A percentile compares a stretch with the other conserved stretches of the same genome.
Conservation (phyloP, 2,888 invertebrate genomes). For the Pseudococcus longispinus region DNA sequence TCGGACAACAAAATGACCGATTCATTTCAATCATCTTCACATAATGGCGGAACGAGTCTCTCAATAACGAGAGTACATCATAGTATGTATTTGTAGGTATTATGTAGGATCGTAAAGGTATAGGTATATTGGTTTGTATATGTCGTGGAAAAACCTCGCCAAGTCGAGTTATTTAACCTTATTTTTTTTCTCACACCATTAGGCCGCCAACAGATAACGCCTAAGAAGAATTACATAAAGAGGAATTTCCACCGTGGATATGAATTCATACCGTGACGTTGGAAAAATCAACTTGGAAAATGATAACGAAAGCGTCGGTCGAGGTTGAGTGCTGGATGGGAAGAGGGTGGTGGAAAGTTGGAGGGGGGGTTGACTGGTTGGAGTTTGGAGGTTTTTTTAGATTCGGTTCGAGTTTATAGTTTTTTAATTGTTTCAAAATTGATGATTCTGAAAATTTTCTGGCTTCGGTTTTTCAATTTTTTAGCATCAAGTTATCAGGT, state of each 20-base stretch:
- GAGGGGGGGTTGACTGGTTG: too few species aligned
- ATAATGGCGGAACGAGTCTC: constrained; percentile 43
- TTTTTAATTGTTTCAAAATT: too few species aligned
- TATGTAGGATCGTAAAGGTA: constrained; percentile 26
- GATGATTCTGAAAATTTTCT: too few species aligned
- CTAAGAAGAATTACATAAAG: constrained; percentile 22
- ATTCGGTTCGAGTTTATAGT: too few species aligned
- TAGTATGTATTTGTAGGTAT: background rate
- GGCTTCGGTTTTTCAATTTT: too few species aligned
- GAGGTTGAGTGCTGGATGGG: background rate
- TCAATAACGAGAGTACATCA: constrained; percentile 30
- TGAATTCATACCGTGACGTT: background rate
- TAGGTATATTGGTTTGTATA: background rate
- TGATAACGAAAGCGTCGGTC: background rate
- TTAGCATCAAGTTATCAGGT: too few species aligned
- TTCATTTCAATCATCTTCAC: constrained; percentile 53
- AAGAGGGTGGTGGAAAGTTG: background rate
- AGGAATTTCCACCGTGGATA: background rate
- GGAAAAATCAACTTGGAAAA: constrained; percentile 14
- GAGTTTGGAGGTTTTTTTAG: too few species aligned
- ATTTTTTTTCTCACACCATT: constrained; percentile 51
- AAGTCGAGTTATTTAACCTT: constrained; percentile 53
- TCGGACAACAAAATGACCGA: constrained; percentile 49
- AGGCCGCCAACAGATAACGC: constrained; percentile 27
- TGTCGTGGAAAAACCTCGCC: background rate